phyloP scores from a whole-genome alignment of 1,140 invertebrate genomes.

The Drosophila subpulchrella region DNA sequence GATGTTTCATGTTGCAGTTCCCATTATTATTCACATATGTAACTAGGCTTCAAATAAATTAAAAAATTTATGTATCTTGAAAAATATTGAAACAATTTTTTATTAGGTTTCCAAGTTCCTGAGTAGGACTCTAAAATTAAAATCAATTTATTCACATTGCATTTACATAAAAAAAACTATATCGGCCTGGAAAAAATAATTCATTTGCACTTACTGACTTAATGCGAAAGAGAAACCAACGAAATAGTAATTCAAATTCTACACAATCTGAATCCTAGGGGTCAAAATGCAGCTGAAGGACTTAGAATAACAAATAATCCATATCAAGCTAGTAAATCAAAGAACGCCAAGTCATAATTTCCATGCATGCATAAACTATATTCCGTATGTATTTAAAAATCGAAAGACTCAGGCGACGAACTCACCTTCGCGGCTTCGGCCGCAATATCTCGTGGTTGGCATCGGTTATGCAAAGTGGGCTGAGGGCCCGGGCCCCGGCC shows the following conservation, averaged over 20 bases:
- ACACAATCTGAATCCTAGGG: not conserved
- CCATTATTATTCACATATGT: too few species aligned
- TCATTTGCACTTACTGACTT: not conserved
- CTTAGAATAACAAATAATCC: conserved; percentile 28
- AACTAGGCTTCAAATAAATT: too few species aligned
- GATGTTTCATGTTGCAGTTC: too few species aligned
- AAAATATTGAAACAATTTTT: too few species aligned
- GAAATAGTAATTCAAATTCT: not conserved
- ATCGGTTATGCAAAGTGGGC: conserved; percentile 89
- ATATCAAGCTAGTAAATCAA: conserved; percentile 24
- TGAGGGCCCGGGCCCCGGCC: conserved; percentile 88
- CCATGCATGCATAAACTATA: conserved; percentile 23
- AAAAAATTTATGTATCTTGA: too few species aligned
- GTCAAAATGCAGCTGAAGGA: not conserved
- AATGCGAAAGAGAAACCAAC: not conserved
- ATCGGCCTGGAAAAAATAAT: not conserved
- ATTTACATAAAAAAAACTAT: not conserved
- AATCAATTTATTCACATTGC: not conserved
- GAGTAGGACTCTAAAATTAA: too few species aligned
- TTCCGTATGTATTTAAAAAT: conserved; percentile 5
- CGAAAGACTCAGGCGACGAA: conserved; percentile 29
- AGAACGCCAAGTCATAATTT: conserved; percentile 27
- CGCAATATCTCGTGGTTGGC: conserved; percentile 93
- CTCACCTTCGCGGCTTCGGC: conserved; percentile 93
- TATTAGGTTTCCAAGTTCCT: too few species aligned